Percentiles rank a stretch among this genome's conserved stretches.
Evolutionary conservation across 2,797 vertebrate genomes (phyloP).

Genomic region (Danio jaintianensis): DNA sequence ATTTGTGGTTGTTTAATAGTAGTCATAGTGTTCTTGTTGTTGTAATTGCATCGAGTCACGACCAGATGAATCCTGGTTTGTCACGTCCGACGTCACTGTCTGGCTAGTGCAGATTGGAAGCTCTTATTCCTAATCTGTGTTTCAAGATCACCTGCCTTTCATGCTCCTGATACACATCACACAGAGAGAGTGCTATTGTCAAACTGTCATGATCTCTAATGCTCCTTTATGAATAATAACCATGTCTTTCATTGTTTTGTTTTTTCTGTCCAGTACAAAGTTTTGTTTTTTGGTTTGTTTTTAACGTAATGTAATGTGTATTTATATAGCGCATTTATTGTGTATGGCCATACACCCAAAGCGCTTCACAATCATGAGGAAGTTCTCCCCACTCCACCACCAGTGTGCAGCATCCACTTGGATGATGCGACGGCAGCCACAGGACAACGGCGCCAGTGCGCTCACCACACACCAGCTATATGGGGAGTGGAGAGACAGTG

Average conservation of each 20-base stretch:
- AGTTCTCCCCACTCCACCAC: no score
- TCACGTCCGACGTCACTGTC: slow-evolving; percentile 59
- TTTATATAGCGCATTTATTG: no score
- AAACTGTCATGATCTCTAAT: not conserved
- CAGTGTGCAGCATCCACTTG: no score
- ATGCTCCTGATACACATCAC: not conserved
- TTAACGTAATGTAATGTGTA: no score
- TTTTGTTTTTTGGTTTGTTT: no score
- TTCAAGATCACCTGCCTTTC: slow-evolving; percentile 52
- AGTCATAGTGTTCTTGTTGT: slow-evolving; percentile 53
- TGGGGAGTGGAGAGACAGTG: no score
- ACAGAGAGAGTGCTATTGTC: not conserved
- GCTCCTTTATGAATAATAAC: not conserved
- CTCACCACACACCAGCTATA: no score
- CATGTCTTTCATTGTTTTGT: not conserved
- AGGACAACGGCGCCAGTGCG: no score
- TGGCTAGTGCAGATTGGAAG: slow-evolving; percentile 55
- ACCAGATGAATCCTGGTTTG: slow-evolving; percentile 61
- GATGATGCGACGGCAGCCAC: no score
- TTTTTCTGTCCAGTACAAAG: no score
- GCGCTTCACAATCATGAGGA: no score
- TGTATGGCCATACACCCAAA: no score
- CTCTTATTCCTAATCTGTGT: slow-evolving; percentile 58
- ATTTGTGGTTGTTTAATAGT: slow-evolving; percentile 26
- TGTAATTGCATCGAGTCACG: slow-evolving; percentile 61